A percentile compares a stretch with the other conserved stretches of the same genome.
Conservation (phyloP, 2,888 invertebrate genomes). For the Meiosimyza decipiens region DNA sequence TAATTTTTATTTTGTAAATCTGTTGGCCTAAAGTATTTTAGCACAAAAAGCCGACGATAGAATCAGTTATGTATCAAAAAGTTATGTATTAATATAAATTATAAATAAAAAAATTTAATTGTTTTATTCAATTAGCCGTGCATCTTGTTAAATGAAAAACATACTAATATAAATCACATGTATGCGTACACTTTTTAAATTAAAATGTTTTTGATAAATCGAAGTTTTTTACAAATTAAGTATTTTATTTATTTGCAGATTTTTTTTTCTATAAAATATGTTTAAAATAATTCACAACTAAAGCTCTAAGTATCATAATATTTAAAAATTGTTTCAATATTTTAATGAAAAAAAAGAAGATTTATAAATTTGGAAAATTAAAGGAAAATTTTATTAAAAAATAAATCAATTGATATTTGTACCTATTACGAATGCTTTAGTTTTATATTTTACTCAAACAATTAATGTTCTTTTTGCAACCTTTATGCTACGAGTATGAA, state of each 20-base stretch:
- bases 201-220: slow-evolving; percentile 37
- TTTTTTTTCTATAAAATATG: slow-evolving; percentile 36
- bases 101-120: not conserved
- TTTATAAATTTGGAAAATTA: not conserved
- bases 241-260: slow-evolving; percentile 30
- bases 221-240: slow-evolving; percentile 38
- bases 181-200: slow-evolving; percentile 24
- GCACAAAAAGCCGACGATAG: slow-evolving; percentile 16
- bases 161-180: slow-evolving; percentile 25
- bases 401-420: slow-evolving; percentile 35
- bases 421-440: not conserved
- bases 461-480: no score
- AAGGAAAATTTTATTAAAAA: no score
- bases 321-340: slow-evolving; percentile 16
- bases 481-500: no score
- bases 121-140: slow-evolving; percentile 4
- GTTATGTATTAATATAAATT: not conserved
- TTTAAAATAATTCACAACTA: not conserved
- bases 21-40: slow-evolving; percentile 1
- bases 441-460: no score
- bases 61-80: not conserved
- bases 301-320: not conserved
- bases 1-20: no score
- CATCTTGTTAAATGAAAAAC: not conserved
- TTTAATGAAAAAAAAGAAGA: slow-evolving; percentile 25